Conservation (phyloP, 1,140 invertebrate species). For the Melipona quadrifasciata region DNA sequence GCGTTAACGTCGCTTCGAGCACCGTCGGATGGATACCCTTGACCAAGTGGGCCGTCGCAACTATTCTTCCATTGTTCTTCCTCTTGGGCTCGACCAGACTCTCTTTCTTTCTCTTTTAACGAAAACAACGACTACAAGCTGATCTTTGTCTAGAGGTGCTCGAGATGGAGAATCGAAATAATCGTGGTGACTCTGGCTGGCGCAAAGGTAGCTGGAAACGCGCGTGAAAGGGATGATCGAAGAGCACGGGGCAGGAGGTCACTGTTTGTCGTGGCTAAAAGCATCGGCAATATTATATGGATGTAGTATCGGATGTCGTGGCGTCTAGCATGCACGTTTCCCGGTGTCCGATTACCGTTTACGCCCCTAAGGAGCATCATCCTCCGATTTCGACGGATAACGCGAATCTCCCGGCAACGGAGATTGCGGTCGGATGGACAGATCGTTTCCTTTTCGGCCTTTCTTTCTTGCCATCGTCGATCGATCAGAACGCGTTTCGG, state of each 20-base stretch:
- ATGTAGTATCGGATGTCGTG: constrained; percentile 49
- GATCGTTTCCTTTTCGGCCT: constrained; percentile 39
- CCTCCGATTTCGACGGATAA: constrained; percentile 53
- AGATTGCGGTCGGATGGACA: constrained; percentile 42
- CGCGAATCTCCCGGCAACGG: constrained; percentile 26
- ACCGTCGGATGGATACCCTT: constrained; percentile 19
- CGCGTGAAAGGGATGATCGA: constrained; percentile 20
- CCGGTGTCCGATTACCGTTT: constrained; percentile 54
- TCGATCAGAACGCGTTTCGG: not conserved
- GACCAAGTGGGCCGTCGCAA: not conserved
- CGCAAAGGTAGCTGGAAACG: too few relatives aligned
- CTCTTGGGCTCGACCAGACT: not conserved
- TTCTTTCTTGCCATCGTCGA: not conserved
- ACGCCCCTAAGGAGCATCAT: constrained; percentile 43
- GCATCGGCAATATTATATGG: constrained; percentile 61
- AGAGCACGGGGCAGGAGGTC: constrained; percentile 30
- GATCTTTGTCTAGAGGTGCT: not conserved
- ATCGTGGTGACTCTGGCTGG: too few relatives aligned
- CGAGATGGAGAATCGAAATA: not conserved
- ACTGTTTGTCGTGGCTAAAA: constrained; percentile 61
- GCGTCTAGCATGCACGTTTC: constrained; percentile 34
- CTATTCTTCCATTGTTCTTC: not conserved
- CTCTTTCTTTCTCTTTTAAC: not conserved
- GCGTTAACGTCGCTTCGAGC: constrained; percentile 56
- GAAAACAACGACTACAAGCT: not conserved